Base-by-base conservation (phyloP, 1,140 invertebrate genomes). In the Drosophila sulfurigaster region DNA sequence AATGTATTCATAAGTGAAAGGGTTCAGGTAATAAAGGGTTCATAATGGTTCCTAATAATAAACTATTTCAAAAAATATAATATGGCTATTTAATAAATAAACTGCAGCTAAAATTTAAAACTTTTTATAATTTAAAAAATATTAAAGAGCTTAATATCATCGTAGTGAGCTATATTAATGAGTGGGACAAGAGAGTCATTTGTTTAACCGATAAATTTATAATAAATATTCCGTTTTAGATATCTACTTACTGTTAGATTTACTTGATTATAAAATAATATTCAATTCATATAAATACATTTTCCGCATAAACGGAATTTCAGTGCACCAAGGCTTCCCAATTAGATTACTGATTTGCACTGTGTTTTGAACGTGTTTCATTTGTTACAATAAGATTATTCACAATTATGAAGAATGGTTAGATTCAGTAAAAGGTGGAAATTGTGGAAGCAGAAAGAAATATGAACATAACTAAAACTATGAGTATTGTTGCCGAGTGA, bases 211-310 rank as follows among this genome's bases (percentile, higher is more conserved):
- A 35, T 15, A 11, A 28, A 51, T 51, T 59, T 52, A 67, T 73
- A 58, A 73, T 72, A 72, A 66, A 65, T 66, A 66, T 15, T 52
- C 4, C 15, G 48, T 56, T 43, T 10, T 20, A 35, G 15, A 52
- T 43, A 13, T 59, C 38, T 73, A 73, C 64, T 68, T 68, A 68
- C 25, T 49, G 49, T 60, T 54, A 72, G 54, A 51, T 52, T 52
- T 58, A 43, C 48, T 46, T 41, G 63, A 32, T 25, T 48, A 30
- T n/a, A 43, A 35, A 32, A 15, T 46, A 30, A n/a, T 25, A 35
- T 73, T 54, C 68, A 57, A 35, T 58, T 58, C 38, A 30, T 59
- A 28, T 78, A 78, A 75, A 63, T 74, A 64, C 45, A 35, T 20
- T 46, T n/a, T 43, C 41, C 41, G 5, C 41, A 13, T 43, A 43